Percentiles rank a stretch among this genome's conserved stretches.
Conservation (phyloP, 1,140 invertebrate species). For the Zaprionus taronus region DNA sequence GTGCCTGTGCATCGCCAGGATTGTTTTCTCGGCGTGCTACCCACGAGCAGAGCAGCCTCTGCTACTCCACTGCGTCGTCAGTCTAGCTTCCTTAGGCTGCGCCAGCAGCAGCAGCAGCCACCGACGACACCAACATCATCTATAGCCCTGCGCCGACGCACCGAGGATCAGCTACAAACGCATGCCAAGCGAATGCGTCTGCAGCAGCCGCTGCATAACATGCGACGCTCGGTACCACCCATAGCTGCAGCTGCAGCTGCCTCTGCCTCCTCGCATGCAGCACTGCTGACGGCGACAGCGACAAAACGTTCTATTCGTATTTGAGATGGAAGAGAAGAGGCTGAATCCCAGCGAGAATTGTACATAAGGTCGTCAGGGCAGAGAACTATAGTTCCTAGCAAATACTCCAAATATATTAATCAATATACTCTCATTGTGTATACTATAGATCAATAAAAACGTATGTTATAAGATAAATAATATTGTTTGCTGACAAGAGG, state of each 20-base stretch:
- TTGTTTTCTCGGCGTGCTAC: conserved; percentile 69
- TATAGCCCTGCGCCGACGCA: background rate
- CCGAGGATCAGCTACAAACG: conserved; percentile 1
- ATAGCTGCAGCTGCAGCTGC: background rate
- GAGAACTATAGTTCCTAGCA: conserved; percentile 42
- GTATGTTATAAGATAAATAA: background rate
- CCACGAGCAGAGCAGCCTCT: conserved; percentile 13
- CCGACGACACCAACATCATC: background rate
- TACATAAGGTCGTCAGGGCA: conserved; percentile 31
- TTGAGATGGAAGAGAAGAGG: conserved; percentile 1
- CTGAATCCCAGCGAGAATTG: background rate
- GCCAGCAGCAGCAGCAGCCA: conserved; percentile 8
- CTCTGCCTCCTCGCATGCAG: background rate
- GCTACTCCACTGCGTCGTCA: conserved; percentile 46
- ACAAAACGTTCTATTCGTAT: conserved; percentile 60
- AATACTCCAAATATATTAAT: conserved; percentile 28
- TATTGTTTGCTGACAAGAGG: too few relatives aligned
- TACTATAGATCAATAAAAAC: background rate
- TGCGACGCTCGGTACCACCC: conserved; percentile 12
- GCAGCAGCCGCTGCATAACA: conserved; percentile 7
- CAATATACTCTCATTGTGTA: background rate
- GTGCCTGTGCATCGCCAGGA: conserved; percentile 74
- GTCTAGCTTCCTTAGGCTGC: conserved; percentile 31
- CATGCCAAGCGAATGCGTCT: conserved; percentile 52
- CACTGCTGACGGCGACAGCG: background rate